Evolutionary conservation across 2,113 vertebrate species (phyloP).

Genomic region (Mus musculus): DNA sequence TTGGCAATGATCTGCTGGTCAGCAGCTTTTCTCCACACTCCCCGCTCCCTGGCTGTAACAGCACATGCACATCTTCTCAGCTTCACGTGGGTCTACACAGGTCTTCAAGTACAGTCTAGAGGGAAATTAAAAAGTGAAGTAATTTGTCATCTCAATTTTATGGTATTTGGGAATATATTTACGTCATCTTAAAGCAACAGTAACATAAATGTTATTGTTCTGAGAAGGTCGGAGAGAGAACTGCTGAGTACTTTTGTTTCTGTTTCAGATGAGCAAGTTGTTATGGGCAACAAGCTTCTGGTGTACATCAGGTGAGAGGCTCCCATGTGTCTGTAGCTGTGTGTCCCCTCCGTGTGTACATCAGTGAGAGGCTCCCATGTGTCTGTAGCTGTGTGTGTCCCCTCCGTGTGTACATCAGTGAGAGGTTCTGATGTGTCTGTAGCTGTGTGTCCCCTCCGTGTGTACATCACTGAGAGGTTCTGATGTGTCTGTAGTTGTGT

Average conservation of each 20-base stretch:
- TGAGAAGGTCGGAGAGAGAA: constrained; percentile 59
- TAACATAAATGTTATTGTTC: constrained; percentile 33
- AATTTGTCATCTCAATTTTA: not conserved
- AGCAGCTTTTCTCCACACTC: not conserved
- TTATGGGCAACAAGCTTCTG: constrained; percentile 98
- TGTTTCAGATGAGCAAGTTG: constrained; percentile 94
- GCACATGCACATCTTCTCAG: not conserved
- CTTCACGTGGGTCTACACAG: not conserved
- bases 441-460: constrained; percentile 64
- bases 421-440: constrained; percentile 41
- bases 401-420: constrained; percentile 94
- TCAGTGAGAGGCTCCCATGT: constrained; percentile 87
- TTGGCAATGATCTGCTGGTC: not conserved
- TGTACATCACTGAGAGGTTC: constrained; percentile 93
- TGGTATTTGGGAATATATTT: constrained; percentile 42
- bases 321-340: not conserved
- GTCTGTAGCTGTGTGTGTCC: not conserved
- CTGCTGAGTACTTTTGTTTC: constrained; percentile 70
- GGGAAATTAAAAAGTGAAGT: not conserved
- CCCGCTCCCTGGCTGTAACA: not conserved
- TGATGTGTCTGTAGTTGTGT: not conserved
- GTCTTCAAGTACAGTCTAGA: not conserved
- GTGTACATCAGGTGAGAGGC: constrained; percentile 96
- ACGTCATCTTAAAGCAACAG: constrained; percentile 4
- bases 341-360: constrained; percentile 88